Evolutionary conservation across 1,140 invertebrate genomes (phyloP), one percentile per base, ranked within the genome.

Genomic region (Diachasmimorpha longicaudata): DNA sequence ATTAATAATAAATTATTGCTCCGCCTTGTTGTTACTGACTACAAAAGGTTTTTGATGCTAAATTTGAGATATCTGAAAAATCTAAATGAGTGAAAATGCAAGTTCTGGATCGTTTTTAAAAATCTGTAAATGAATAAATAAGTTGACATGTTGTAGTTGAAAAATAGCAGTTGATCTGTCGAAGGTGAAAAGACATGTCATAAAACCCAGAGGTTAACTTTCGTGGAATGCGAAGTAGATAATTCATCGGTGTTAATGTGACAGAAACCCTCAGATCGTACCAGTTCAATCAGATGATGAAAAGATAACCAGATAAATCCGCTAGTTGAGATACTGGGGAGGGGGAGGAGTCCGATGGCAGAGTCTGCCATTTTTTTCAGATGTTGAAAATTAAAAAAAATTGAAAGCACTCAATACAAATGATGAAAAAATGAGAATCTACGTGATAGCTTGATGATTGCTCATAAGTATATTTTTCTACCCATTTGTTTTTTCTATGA

Each of bases 401-500:
- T 1, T 46, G 44, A 46, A 46, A 4, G 31, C 31, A 31, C 31
- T 31, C 31, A 31, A 42, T 55, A 13, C n/a, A 55, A 55, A 21
- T 52, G 14, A 52, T 4, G 13, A 55, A 55, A 55, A 55, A 55
- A 55, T 55, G 48, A 55, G 19, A 19, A 55, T 55, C 19, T 55
- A 55, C 48, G 19, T 55, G 48, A 55, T 55, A 55, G 48, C 48
- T 55, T 55, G 48, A 58, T 58, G 52, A 63, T 63, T 63, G 58
- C 58, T 63, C 19, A 63, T 63, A 63, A 63, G 19, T 25, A 23
- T 63, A 63, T 63, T 63, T 63, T 63, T 63, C 58, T 63, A 63
- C 58, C 58, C 58, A 63, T 63, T 63, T 63, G 58, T 25, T 63
- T 63, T 63, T 63, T 63, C 58, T 63, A 31, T 63, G 21, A 25